These are phyloP conservation scores for Drosophila birchii DNA, from an alignment of 2,888 invertebrate genomes.

Conservation along the genomic window DNA sequence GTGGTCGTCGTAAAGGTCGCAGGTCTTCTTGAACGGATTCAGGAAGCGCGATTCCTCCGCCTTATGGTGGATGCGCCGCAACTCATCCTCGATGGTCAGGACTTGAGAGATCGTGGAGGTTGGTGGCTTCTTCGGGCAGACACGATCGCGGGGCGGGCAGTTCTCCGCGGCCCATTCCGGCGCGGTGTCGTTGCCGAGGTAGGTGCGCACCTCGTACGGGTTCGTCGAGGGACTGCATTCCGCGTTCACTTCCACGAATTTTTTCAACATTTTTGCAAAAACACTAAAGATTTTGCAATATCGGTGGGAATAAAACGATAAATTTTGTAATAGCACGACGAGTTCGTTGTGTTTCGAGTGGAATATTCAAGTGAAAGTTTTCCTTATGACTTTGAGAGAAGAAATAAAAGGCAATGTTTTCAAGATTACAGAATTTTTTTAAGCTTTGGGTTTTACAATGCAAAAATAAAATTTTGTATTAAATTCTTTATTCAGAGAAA, in stretches of 20 bases:
- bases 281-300: slow-evolving; percentile 55
- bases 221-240: slow-evolving; percentile 73
- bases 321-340: slow-evolving; percentile 51
- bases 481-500: too few relatives aligned
- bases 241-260: slow-evolving; percentile 78
- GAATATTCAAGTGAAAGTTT: not conserved
- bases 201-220: slow-evolving; percentile 82
- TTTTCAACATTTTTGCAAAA: slow-evolving; percentile 76
- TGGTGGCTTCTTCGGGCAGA: slow-evolving; percentile 58
- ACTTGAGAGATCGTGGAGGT: slow-evolving; percentile 73
- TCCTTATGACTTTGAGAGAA: not conserved
- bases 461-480: too few relatives aligned
- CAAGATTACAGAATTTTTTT: not conserved
- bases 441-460: too few relatives aligned
- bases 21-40: slow-evolving; percentile 60
- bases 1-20: slow-evolving; percentile 65
- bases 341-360: slow-evolving; percentile 29
- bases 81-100: slow-evolving; percentile 80
- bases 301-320: slow-evolving; percentile 24
- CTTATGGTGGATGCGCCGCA: slow-evolving; percentile 73
- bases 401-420: not conserved
- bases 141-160: slow-evolving; percentile 66
- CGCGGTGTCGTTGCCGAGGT: slow-evolving; percentile 64
- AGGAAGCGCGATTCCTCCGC: slow-evolving; percentile 73
- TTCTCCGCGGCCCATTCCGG: slow-evolving; percentile 66